Percentiles rank a stretch among this genome's conserved stretches.
phyloP scores from a whole-genome alignment of 2,797 vertebrate species.

The Salmo trutta region DNA sequence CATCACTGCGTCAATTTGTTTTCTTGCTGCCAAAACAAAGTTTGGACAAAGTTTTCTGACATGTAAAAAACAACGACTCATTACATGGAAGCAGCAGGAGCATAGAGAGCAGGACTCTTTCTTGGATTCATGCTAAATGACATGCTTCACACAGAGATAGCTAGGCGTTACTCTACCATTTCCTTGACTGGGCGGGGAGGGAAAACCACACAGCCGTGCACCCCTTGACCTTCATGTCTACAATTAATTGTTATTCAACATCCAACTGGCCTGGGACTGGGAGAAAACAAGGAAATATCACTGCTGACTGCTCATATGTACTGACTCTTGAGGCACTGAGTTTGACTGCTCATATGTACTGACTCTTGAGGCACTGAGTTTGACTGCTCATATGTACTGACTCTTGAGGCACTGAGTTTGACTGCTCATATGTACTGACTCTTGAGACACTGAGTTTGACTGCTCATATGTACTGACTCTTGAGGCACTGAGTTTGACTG shows the following conservation, averaged over 20 bases:
- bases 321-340: not conserved
- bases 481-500: not conserved
- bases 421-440: not conserved
- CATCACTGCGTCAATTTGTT: slow-evolving; percentile 51
- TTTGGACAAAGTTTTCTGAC: slow-evolving; percentile 44
- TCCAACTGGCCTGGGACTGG: not conserved
- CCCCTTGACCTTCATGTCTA: slow-evolving; percentile 15
- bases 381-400: not conserved
- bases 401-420: not conserved
- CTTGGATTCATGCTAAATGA: slow-evolving; percentile 36
- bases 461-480: not conserved
- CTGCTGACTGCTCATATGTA: not conserved
- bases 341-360: not conserved
- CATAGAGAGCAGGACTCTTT: slow-evolving; percentile 8
- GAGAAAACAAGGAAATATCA: slow-evolving; percentile 1
- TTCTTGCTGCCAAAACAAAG: slow-evolving; percentile 55
- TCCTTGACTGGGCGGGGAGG: slow-evolving; percentile 24
- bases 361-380: not conserved
- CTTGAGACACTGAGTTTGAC: not conserved
- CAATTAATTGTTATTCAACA: slow-evolving; percentile 8
- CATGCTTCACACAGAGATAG: slow-evolving; percentile 15
- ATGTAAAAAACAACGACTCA: slow-evolving; percentile 42
- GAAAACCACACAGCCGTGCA: slow-evolving; percentile 39
- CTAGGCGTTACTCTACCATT: slow-evolving; percentile 25
- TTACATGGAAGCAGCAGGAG: slow-evolving; percentile 25